A percentile compares a stretch with the other conserved stretches of the same genome.
Evolutionary conservation across 1,140 invertebrate species (phyloP).

Genomic region (Hypsibius dujardini): DNA sequence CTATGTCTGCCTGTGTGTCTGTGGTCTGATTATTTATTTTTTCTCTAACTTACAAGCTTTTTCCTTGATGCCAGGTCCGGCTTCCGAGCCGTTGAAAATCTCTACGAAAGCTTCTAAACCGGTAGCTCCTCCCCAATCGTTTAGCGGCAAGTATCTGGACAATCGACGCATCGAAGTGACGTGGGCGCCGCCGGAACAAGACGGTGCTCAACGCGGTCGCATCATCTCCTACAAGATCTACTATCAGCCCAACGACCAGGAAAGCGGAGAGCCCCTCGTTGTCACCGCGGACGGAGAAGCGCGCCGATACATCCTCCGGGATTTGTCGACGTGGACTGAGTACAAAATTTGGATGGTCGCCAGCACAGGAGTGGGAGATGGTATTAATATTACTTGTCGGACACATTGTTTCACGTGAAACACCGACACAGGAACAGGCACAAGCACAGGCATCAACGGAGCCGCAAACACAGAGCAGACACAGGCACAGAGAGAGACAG

Average conservation of each 20-base stretch:
- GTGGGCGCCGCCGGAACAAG: constrained; percentile 71
- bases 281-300: constrained; percentile 46
- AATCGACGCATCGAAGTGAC: constrained; percentile 66
- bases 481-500: too few relatives aligned
- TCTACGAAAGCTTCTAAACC: constrained; percentile 35
- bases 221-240: constrained; percentile 82
- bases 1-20: too few relatives aligned
- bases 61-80: too few relatives aligned
- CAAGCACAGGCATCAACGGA: too few relatives aligned
- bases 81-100: constrained; percentile 19
- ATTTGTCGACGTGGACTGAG: constrained; percentile 78
- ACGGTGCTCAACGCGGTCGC: constrained; percentile 66
- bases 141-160: constrained; percentile 63
- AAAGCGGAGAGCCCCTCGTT: constrained; percentile 45
- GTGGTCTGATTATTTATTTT: too few relatives aligned
- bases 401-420: too few relatives aligned
- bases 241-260: constrained; percentile 32
- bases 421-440: too few relatives aligned
- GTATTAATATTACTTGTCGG: too few relatives aligned
- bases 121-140: constrained; percentile 80
- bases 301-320: constrained; percentile 58
- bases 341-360: constrained; percentile 87
- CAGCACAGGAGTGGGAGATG: constrained; percentile 77
- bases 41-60: too few relatives aligned
- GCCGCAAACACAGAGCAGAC: too few relatives aligned